A percentile compares a stretch with the other conserved stretches of the same genome.
phyloP scores from a whole-genome alignment of 23 tunicate species.

The Aplidium turbinatum region DNA sequence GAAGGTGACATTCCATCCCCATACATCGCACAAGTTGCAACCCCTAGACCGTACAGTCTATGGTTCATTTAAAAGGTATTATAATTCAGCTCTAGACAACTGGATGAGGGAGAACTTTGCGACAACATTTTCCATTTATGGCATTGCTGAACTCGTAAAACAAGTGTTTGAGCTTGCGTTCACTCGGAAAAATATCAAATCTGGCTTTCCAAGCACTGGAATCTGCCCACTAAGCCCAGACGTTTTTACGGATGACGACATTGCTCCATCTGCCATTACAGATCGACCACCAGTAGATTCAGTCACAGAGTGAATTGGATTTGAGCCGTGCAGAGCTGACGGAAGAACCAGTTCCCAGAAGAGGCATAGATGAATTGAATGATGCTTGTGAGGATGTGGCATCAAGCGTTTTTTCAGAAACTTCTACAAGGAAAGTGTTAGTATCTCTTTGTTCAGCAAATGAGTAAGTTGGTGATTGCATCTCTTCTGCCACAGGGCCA shows the following conservation, averaged over 20 bases:
- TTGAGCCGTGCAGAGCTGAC: neutral
- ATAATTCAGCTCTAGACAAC: neutral
- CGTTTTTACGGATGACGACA: slow-evolving; percentile 4
- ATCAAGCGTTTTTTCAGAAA: neutral
- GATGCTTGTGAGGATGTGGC: slow-evolving; percentile 14
- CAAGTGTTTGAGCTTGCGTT: slow-evolving; percentile 1
- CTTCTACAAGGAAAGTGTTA: slow-evolving; percentile 7
- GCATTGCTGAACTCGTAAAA: slow-evolving; percentile 23
- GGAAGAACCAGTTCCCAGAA: slow-evolving; percentile 7
- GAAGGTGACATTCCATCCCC: slow-evolving; percentile 33
- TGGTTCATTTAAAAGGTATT: slow-evolving; percentile 3
- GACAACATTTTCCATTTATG: slow-evolving; percentile 21
- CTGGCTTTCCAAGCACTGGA: slow-evolving; percentile 26
- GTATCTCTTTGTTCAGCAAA: slow-evolving; percentile 17
- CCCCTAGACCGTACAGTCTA: slow-evolving; percentile 36
- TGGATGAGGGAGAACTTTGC: slow-evolving; percentile 20
- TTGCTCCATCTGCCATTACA: slow-evolving; percentile 28
- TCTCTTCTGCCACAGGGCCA: slow-evolving; percentile 23
- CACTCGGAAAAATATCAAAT: neutral
- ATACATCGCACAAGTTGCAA: slow-evolving; percentile 39
- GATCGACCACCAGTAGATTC: slow-evolving; percentile 27
- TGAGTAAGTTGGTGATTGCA: slow-evolving; percentile 26
- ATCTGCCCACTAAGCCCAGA: slow-evolving; percentile 24
- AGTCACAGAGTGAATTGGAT: slow-evolving; percentile 1
- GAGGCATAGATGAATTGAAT: slow-evolving; percentile 15